Conservation (phyloP, 1,140 invertebrate genomes). For the Conopomorpha cramerella region DNA sequence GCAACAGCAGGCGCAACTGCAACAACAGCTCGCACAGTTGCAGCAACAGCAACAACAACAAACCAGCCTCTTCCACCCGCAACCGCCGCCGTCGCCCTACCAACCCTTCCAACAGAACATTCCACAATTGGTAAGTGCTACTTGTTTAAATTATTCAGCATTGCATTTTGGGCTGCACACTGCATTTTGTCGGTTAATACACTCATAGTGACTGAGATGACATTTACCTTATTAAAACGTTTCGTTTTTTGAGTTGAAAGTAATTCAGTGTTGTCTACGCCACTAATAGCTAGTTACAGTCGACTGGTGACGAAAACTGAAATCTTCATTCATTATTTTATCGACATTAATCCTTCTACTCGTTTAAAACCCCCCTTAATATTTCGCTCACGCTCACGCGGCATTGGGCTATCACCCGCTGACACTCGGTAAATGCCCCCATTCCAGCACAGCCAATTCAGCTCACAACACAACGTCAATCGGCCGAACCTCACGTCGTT, state of each 20-base stretch:
- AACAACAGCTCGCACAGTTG: not conserved
- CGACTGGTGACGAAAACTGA: too few species aligned
- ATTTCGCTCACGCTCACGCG: too few species aligned
- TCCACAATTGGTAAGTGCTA: slow-evolving; percentile 44
- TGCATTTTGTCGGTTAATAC: too few species aligned
- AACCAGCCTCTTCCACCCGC: slow-evolving; percentile 3
- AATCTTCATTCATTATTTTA: too few species aligned
- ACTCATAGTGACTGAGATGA: too few species aligned
- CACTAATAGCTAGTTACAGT: slow-evolving; percentile 3
- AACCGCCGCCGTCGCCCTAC: slow-evolving; percentile 34
- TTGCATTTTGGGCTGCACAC: too few species aligned
- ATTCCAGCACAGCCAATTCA: slow-evolving; percentile 62
- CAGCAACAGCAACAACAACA: not conserved
- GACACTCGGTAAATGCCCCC: slow-evolving; percentile 9
- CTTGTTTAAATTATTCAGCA: too few species aligned
- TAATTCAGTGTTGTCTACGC: slow-evolving; percentile 3
- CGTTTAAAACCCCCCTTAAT: too few species aligned
- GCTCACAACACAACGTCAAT: slow-evolving; percentile 63
- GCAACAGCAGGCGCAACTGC: slow-evolving; percentile 44
- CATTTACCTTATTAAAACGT: too few species aligned
- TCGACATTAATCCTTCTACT: too few species aligned
- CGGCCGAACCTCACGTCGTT: slow-evolving; percentile 35
- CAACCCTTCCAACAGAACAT: slow-evolving; percentile 45
- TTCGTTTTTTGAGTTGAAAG: too few species aligned
- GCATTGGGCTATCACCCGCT: too few species aligned